Percentiles rank a stretch among this genome's conserved stretches.
These are phyloP conservation scores for Ahaetulla prasina DNA, from an alignment of 2,113 vertebrate genomes.

Conservation along the genomic window DNA sequence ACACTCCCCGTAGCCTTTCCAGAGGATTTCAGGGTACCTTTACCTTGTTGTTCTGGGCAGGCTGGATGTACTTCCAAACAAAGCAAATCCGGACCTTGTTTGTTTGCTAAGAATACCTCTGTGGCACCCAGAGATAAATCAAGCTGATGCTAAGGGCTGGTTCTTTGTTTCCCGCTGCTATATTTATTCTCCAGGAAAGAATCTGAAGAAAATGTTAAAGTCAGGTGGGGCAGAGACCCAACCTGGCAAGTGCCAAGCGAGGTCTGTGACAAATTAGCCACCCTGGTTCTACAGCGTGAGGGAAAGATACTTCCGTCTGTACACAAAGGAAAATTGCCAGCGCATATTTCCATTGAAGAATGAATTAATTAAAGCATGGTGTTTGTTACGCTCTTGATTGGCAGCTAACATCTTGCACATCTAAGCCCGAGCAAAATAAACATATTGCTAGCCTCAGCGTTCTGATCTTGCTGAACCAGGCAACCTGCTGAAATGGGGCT, in stretches of 20 bases:
- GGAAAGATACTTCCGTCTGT: neutral
- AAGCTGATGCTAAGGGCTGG: neutral
- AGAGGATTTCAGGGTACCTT: neutral
- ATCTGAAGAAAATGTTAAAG: neutral
- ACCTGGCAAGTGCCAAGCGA: neutral
- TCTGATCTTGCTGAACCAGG: neutral
- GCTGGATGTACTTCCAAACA: neutral
- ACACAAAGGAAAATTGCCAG: neutral
- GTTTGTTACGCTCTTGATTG: neutral
- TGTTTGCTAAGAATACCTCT: neutral
- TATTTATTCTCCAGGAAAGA: neutral
- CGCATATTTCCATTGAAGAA: neutral
- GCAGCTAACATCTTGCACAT: neutral
- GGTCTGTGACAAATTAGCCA: neutral
- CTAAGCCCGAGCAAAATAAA: neutral
- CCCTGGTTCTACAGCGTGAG: neutral
- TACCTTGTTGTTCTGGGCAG: neutral
- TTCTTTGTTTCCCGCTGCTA: neutral
- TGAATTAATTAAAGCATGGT: neutral
- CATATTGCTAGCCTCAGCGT: neutral
- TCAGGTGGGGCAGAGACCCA: neutral
- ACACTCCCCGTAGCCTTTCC: neutral
- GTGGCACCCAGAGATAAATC: neutral
- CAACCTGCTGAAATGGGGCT: neutral
- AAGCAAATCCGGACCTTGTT: neutral